phyloP scores from a whole-genome alignment of 2,113 vertebrate genomes.

The Leuciscus idus region DNA sequence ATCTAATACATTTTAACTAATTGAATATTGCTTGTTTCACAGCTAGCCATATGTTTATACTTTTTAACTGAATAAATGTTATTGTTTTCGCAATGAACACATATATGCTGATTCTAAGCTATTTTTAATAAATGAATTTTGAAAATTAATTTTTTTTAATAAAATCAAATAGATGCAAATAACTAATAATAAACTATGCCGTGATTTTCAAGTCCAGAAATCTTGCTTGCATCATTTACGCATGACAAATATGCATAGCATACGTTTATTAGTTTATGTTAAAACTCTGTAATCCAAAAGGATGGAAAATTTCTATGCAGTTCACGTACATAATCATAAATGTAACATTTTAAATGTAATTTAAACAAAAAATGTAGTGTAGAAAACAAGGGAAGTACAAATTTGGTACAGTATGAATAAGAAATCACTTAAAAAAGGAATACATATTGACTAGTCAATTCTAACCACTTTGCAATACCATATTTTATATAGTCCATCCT shows the following conservation, averaged over 20 bases:
- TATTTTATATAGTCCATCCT: conserved; percentile 1
- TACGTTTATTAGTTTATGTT: background rate
- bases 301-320: background rate
- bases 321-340: background rate
- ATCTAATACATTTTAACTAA: background rate
- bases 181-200: too few species aligned
- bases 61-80: too few species aligned
- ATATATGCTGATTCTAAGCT: too few species aligned
- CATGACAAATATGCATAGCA: background rate
- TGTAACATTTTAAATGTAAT: too few species aligned
- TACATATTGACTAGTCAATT: background rate
- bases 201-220: too few species aligned
- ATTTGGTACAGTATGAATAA: background rate
- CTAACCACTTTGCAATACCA: background rate
- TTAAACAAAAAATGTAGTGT: background rate
- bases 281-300: background rate
- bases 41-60: too few species aligned
- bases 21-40: background rate
- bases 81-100: too few species aligned
- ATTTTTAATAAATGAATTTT: too few species aligned
- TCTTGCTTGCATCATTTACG: background rate
- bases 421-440: background rate
- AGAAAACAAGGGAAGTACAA: background rate
- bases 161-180: too few species aligned
- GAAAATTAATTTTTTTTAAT: too few species aligned